phyloP scores from a whole-genome alignment of 2,888 invertebrate genomes.

The Eupelmus urozonus region DNA sequence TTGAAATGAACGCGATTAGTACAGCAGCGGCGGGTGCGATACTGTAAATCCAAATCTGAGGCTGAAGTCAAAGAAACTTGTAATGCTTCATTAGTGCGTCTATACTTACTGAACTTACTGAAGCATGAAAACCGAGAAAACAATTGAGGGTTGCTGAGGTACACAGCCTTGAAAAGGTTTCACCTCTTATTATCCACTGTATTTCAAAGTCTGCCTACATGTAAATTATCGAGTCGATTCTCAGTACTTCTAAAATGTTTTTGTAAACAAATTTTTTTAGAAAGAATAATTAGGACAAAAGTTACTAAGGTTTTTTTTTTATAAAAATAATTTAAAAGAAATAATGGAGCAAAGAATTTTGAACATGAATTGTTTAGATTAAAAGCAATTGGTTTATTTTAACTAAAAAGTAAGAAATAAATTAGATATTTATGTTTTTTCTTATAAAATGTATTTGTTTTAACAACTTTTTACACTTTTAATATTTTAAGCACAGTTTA shows the following conservation, averaged over 20 bases:
- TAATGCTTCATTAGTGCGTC: constrained; percentile 20
- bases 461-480: constrained; percentile 19
- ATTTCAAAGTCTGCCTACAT: constrained; percentile 32
- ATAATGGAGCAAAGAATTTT: too few relatives aligned
- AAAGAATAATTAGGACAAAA: neutral
- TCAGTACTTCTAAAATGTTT: neutral
- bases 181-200: constrained; percentile 38
- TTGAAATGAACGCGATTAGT: too few relatives aligned
- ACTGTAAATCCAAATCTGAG: neutral
- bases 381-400: too few relatives aligned
- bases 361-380: too few relatives aligned
- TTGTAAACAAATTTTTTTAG: neutral
- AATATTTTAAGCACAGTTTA: neutral
- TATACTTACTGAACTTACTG: constrained; percentile 57
- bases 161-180: constrained; percentile 44
- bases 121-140: constrained; percentile 60
- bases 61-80: constrained; percentile 11
- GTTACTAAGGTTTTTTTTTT: neutral
- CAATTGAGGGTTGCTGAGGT: constrained; percentile 47
- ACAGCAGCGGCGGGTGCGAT: neutral
- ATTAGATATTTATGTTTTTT: neutral
- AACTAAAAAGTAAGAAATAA: too few relatives aligned
- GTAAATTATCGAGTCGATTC: neutral
- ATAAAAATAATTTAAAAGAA: too few relatives aligned
- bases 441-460: constrained; percentile 14